Evolutionary conservation across 2,888 invertebrate species (phyloP).

Genomic region (Netelia virgata): DNA sequence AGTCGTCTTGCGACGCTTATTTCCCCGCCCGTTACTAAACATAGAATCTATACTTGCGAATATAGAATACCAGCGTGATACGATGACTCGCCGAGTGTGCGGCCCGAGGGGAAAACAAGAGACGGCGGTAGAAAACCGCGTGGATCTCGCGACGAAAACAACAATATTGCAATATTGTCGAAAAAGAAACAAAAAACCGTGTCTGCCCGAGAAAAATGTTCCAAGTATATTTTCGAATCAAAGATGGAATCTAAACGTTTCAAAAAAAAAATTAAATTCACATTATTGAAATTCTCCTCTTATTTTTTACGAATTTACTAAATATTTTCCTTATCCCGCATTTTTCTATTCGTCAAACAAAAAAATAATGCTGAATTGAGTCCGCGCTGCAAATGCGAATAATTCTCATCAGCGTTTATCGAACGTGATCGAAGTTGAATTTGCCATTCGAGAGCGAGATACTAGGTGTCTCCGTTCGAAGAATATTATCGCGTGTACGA

Average conservation of each 20-base stretch:
- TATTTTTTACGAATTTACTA: no score
- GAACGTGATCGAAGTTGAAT: background rate
- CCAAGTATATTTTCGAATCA: no score
- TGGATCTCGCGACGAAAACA: background rate
- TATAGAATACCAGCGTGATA: slow-evolving; percentile 64
- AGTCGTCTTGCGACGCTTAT: slow-evolving; percentile 67
- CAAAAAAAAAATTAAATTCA: no score
- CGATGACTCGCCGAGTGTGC: slow-evolving; percentile 31
- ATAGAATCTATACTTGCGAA: slow-evolving; percentile 75
- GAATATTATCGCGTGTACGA: slow-evolving; percentile 48
- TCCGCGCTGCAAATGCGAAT: no score
- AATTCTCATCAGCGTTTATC: no score
- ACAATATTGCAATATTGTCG: background rate
- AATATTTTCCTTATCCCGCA: no score
- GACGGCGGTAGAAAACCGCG: background rate
- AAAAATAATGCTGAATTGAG: no score
- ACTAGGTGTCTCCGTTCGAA: slow-evolving; percentile 21
- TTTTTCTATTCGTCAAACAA: no score
- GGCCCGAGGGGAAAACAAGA: slow-evolving; percentile 8
- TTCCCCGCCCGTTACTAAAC: slow-evolving; percentile 73
- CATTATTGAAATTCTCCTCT: no score
- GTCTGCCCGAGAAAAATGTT: no score
- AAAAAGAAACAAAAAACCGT: no score
- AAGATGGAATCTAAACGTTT: no score
- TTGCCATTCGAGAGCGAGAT: slow-evolving; percentile 31